These are phyloP conservation scores for Adela reaumurella DNA, from an alignment of 2,888 invertebrate species.

Conservation along the genomic window DNA sequence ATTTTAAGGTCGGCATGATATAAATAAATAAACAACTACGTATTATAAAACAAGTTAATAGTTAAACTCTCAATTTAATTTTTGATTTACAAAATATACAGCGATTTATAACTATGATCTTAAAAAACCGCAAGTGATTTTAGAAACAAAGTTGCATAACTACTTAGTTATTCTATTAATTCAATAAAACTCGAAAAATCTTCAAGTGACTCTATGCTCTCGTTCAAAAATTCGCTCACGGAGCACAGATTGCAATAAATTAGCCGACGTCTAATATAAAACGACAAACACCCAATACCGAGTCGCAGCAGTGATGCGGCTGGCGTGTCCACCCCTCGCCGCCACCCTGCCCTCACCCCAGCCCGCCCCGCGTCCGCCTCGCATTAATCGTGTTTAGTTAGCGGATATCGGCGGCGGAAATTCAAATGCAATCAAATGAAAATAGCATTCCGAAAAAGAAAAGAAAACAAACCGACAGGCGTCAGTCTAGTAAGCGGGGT, in stretches of 20 bases:
- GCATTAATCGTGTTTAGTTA: slow-evolving; percentile 60
- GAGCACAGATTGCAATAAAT: slow-evolving; percentile 52
- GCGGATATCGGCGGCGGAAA: slow-evolving; percentile 57
- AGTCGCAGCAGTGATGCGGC: slow-evolving; percentile 15
- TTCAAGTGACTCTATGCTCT: too few relatives aligned
- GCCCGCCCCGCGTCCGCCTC: slow-evolving; percentile 47
- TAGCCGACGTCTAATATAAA: slow-evolving; percentile 53
- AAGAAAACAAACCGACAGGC: slow-evolving; percentile 55
- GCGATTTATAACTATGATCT: too few relatives aligned
- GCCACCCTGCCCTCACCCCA: slow-evolving; percentile 23
- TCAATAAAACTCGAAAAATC: too few relatives aligned
- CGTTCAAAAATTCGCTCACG: slow-evolving; percentile 20
- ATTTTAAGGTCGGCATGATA: too few relatives aligned
- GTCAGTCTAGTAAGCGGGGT: slow-evolving; percentile 42
- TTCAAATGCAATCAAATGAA: slow-evolving; percentile 58
- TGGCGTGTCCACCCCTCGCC: slow-evolving; percentile 12
- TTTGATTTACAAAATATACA: too few relatives aligned
- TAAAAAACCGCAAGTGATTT: too few relatives aligned
- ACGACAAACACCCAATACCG: slow-evolving; percentile 39
- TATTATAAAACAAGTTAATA: too few relatives aligned
- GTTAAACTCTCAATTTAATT: too few relatives aligned
- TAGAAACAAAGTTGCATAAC: too few relatives aligned
- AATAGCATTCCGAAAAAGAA: slow-evolving; percentile 52
- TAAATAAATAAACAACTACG: too few relatives aligned
- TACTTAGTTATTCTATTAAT: too few relatives aligned